A percentile compares a stretch with the other conserved stretches of the same genome.
phyloP scores from a whole-genome alignment of 1,140 invertebrate genomes.

The Aphidius gifuensis region DNA sequence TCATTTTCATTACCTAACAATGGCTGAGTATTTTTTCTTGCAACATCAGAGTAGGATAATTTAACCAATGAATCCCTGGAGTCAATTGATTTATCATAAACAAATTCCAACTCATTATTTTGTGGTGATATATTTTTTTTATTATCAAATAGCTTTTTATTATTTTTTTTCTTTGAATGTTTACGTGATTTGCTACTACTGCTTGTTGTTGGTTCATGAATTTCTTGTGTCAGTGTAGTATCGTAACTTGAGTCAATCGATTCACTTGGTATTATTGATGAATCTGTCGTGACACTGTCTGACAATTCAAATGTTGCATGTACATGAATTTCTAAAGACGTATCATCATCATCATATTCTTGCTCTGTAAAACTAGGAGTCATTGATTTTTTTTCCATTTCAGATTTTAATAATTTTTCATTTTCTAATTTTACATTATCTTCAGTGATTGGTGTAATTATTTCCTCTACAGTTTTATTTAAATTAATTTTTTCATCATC shows the following conservation, averaged over 20 bases:
- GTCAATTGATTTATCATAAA: conserved; percentile 28
- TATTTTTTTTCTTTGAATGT: conserved; percentile 34
- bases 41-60: conserved; percentile 36
- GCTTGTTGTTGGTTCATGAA: conserved; percentile 11
- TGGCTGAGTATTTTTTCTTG: conserved; percentile 26
- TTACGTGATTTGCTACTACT: conserved; percentile 18
- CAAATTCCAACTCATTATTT: conserved; percentile 15
- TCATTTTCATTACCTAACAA: conserved; percentile 10
- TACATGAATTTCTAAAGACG: conserved; percentile 46
- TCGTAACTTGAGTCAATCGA: conserved; percentile 33
- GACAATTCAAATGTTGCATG: conserved; percentile 46
- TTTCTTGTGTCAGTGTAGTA: conserved; percentile 34
- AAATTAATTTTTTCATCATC: conserved; percentile 15
- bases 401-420: background rate
- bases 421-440: conserved; percentile 3
- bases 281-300: conserved; percentile 37
- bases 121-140: background rate
- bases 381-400: too few relatives aligned
- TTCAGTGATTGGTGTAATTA: conserved; percentile 11
- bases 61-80: conserved; percentile 24
- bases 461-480: conserved; percentile 5
- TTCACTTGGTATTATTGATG: conserved; percentile 19
- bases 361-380: conserved; percentile 27
- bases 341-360: conserved; percentile 36
- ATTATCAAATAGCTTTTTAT: background rate